Base-by-base conservation (phyloP, 2,113 vertebrate genomes). In the Physeter macrocephalus region DNA sequence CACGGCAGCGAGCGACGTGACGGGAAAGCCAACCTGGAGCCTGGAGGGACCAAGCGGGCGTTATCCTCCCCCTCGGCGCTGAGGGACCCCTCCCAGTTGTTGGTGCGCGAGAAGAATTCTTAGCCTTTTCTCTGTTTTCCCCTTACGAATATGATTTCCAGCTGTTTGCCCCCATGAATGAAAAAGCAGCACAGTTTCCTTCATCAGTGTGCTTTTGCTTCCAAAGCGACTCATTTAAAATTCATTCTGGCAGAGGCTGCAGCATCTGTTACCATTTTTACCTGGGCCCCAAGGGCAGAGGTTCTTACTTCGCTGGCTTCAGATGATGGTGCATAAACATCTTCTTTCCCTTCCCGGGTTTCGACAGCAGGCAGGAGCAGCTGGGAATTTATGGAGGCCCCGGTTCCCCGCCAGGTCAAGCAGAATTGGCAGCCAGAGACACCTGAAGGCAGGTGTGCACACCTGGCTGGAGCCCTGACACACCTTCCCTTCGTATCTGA, bases 281-380 rank as follows among this genome's bases (percentile, higher is more conserved):
- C 98, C 98, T 97, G 96, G 92, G 95, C 97, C 98, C 98, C 91
- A 87, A 67, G 98, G 98, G 98, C 97, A 95, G 93, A 97, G 93
- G 87, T 90, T 95, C 97, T 97, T 88, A 83, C 96, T 3, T 66
- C 85, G 82, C 74, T 61, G 96, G 97, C 66, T 46, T 80, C 87
- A 46, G 13, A 54, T 21, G 8, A 21, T 17, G 0, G 0, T 5
- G 41, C 54, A 61, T 61, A 75, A 84, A 78, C 36, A 8, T 87
- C 93, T 94, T 59, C 80, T 89, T 92, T 85, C 86, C 84, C 94
- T 95, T 95, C 66, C 80, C 88, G 69, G 94, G 49, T 95, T 91
- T 90, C 82, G 57, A 93, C 98, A 96, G 97, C 11, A 5, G 97
- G 84, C 62, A 86, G 96, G 96, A 97, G 93, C 93, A 46, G 72